phyloP scores from a whole-genome alignment of 2,113 vertebrate genomes.

The Xiphophorus maculatus region DNA sequence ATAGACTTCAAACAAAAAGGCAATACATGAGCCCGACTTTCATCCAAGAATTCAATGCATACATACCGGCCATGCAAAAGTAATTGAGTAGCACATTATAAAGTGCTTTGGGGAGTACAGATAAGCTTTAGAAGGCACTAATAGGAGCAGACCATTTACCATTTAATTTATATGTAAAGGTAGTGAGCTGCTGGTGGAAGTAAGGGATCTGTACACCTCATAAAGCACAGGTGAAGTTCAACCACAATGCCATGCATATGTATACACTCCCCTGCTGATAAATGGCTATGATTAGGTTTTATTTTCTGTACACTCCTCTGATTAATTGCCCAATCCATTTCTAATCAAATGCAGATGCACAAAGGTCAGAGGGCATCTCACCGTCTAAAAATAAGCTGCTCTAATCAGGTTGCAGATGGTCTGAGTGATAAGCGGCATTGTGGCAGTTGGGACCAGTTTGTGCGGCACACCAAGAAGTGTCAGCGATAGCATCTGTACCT shows the following conservation, averaged over 20 bases:
- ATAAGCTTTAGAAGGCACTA: constrained; percentile 1
- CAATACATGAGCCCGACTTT: not conserved
- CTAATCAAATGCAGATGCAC: constrained; percentile 62
- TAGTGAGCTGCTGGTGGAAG: not conserved
- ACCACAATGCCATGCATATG: constrained; percentile 9
- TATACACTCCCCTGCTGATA: constrained; percentile 21
- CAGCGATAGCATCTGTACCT: constrained; percentile 64
- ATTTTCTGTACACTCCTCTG: constrained; percentile 33
- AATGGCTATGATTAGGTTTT: constrained; percentile 31
- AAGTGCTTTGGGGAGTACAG: not conserved
- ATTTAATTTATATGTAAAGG: constrained; percentile 5
- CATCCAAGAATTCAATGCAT: not conserved
- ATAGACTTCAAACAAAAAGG: not conserved
- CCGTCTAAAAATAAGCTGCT: constrained; percentile 60
- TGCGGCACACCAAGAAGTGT: constrained; percentile 46
- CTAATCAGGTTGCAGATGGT: constrained; percentile 74
- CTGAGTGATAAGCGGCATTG: constrained; percentile 56
- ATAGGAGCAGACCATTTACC: not conserved
- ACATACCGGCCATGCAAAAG: not conserved
- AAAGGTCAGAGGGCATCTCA: constrained; percentile 69
- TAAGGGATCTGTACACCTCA: not conserved
- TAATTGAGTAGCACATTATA: not conserved
- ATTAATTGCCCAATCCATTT: constrained; percentile 57
- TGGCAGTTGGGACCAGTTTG: constrained; percentile 29
- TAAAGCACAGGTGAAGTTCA: constrained; percentile 6